Evolutionary conservation across 2,797 vertebrate genomes (phyloP).

Genomic region (Gadopsis bispinosus): DNA sequence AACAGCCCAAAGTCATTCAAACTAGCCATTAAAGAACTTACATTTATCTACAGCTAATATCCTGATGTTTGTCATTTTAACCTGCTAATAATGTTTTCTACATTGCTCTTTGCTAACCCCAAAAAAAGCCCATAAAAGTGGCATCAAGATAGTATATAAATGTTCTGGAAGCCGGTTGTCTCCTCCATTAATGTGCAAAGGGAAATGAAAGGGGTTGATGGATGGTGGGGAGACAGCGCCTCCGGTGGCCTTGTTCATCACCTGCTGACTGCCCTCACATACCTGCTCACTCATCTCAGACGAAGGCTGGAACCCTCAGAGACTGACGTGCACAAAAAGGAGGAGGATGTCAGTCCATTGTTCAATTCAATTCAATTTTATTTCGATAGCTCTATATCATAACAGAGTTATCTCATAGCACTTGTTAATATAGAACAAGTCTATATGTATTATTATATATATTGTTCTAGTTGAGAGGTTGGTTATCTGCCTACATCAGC

Average conservation of each 20-base stretch:
- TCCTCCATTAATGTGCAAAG: constrained; percentile 71
- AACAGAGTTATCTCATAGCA: too few relatives aligned
- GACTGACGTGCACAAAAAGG: constrained; percentile 57
- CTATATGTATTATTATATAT: too few relatives aligned
- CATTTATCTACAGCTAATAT: neutral
- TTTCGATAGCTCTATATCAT: too few relatives aligned
- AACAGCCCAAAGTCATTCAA: neutral
- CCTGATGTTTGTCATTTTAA: too few relatives aligned
- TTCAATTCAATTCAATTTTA: neutral
- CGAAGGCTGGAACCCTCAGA: constrained; percentile 78
- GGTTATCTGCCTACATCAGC: neutral
- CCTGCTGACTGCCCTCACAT: constrained; percentile 77
- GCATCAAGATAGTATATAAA: neutral
- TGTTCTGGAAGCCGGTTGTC: constrained; percentile 79
- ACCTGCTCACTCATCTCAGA: constrained; percentile 72
- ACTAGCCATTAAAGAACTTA: neutral
- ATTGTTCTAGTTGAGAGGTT: neutral
- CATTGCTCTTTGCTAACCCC: too few relatives aligned
- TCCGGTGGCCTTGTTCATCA: constrained; percentile 76
- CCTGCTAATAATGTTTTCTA: too few relatives aligned
- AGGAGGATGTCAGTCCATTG: neutral
- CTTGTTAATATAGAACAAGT: too few relatives aligned
- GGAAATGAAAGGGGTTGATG: constrained; percentile 81
- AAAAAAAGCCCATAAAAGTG: neutral
- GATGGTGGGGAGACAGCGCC: constrained; percentile 71